A percentile compares a stretch with the other conserved stretches of the same genome.
These are phyloP conservation scores for Harlomillsia oculata DNA, from an alignment of 1,140 invertebrate genomes.

Conservation along the genomic window DNA sequence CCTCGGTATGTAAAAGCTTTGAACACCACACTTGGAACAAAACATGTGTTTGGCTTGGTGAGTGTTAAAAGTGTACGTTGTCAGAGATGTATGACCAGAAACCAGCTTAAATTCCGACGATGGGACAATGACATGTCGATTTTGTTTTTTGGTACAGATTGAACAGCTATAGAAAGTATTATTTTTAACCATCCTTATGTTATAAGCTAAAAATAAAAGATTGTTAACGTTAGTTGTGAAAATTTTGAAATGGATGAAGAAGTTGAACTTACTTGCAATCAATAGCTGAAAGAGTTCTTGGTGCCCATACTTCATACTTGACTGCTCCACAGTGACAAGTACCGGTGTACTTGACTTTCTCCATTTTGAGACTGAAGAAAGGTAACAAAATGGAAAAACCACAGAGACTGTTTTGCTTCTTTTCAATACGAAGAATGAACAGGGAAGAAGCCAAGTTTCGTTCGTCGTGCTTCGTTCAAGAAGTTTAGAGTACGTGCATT, in stretches of 20 bases:
- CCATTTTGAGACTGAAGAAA: too few relatives aligned
- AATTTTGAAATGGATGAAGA: slow-evolving; percentile 13
- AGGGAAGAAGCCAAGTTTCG: too few relatives aligned
- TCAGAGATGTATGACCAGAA: slow-evolving; percentile 43
- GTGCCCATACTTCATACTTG: slow-evolving; percentile 43
- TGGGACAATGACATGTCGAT: slow-evolving; percentile 45
- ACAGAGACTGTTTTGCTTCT: too few relatives aligned
- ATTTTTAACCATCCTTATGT: not conserved
- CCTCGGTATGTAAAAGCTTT: slow-evolving; percentile 48
- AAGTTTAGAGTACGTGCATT: too few relatives aligned
- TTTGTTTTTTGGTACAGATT: slow-evolving; percentile 47
- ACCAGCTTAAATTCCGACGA: slow-evolving; percentile 42
- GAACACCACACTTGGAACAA: slow-evolving; percentile 48
- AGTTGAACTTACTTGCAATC: slow-evolving; percentile 44
- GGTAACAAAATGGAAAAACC: too few relatives aligned
- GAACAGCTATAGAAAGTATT: slow-evolving; percentile 42
- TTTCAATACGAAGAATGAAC: too few relatives aligned
- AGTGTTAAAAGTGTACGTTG: slow-evolving; percentile 49
- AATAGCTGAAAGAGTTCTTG: slow-evolving; percentile 40
- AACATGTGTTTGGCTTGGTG: slow-evolving; percentile 47
- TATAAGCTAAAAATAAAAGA: not conserved
- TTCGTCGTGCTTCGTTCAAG: too few relatives aligned
- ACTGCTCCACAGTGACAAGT: slow-evolving; percentile 48
- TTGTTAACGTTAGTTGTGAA: not conserved
- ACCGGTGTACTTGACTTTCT: slow-evolving; percentile 40